These are phyloP conservation scores for Cyanocitta stelleri DNA, from an alignment of 2,113 vertebrate genomes.

Conservation along the genomic window DNA sequence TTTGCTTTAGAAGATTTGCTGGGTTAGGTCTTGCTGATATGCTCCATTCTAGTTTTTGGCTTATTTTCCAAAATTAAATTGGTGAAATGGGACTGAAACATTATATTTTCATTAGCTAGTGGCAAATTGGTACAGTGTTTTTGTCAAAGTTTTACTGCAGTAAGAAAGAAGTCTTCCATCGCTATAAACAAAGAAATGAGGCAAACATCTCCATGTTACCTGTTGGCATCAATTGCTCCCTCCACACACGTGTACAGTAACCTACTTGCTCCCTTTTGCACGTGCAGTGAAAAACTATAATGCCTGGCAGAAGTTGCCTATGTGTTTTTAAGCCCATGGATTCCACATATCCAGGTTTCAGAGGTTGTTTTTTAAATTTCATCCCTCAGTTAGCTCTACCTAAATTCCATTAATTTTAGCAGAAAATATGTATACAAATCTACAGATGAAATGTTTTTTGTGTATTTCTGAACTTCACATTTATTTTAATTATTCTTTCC, in stretches of 20 bases:
- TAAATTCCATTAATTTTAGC: background rate
- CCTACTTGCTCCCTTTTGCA: background rate
- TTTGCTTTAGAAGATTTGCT: background rate
- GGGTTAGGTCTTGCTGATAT: background rate
- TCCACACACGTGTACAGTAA: too few species aligned
- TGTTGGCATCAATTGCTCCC: background rate
- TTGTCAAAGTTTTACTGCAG: background rate
- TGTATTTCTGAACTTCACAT: background rate
- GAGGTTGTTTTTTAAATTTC: background rate
- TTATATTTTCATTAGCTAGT: background rate
- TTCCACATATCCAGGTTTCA: background rate
- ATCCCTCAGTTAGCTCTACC: background rate
- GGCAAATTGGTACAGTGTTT: background rate
- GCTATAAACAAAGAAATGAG: background rate
- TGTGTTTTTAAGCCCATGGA: background rate
- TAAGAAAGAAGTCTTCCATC: background rate
- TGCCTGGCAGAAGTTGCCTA: background rate
- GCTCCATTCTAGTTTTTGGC: accelerated
- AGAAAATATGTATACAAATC: background rate
- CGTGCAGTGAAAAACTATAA: background rate
- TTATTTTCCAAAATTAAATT: background rate
- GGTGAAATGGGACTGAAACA: background rate
- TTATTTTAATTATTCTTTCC: background rate
- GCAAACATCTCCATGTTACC: background rate
- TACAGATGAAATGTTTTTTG: background rate